These are phyloP conservation scores for Heteronetta atricapilla DNA, from an alignment of 2,113 vertebrate species.

Conservation along the genomic window DNA sequence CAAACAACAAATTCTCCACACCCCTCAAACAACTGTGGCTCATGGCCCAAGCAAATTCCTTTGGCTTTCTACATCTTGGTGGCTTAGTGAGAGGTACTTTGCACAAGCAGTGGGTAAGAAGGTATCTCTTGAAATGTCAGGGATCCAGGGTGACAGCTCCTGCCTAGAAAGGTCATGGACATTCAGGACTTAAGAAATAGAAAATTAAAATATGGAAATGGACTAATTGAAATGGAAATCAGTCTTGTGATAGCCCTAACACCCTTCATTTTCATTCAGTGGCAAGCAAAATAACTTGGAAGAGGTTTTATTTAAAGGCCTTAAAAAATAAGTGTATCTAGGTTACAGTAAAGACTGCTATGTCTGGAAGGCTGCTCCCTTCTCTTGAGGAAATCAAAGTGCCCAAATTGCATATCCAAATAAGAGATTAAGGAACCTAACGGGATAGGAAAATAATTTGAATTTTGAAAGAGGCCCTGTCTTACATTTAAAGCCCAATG, in stretches of 20 bases:
- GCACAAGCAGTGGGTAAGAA: background rate
- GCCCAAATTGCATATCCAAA: background rate
- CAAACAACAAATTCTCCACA: background rate
- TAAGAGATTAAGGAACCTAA: background rate
- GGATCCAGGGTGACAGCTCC: background rate
- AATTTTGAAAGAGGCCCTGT: background rate
- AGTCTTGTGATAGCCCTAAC: background rate
- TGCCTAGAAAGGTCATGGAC: background rate
- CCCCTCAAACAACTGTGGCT: background rate
- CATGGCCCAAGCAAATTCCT: background rate
- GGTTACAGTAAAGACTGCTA: background rate
- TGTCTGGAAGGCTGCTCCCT: background rate
- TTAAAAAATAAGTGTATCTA: background rate
- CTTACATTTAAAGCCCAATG: background rate
- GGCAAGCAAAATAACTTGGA: background rate
- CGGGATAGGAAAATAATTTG: background rate
- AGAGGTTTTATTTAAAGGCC: background rate
- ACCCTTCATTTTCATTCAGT: background rate
- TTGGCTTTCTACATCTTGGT: background rate
- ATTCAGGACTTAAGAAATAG: background rate
- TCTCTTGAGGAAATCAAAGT: background rate
- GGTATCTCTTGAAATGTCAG: background rate
- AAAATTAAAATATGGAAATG: background rate
- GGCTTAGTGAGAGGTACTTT: background rate
- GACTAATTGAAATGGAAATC: background rate